phyloP scores from a whole-genome alignment of 2,797 vertebrate species.

The Chloroceryle amazona region DNA sequence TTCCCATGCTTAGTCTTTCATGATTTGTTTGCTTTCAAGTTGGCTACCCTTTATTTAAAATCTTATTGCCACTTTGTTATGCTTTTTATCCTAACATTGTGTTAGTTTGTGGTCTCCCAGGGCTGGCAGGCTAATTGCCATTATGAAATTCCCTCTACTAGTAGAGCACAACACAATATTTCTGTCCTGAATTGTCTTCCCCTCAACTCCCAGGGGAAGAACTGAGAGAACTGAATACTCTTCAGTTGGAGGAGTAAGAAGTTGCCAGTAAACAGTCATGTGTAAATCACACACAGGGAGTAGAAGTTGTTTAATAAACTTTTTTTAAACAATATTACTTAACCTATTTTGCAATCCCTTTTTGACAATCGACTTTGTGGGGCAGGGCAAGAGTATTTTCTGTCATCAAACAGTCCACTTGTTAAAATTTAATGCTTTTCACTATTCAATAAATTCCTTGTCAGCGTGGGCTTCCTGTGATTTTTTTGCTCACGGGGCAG shows the following conservation, averaged over 20 bases:
- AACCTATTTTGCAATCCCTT: background rate
- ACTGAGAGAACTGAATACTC: background rate
- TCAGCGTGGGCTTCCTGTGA: background rate
- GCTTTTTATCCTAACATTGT: background rate
- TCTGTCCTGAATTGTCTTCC: background rate
- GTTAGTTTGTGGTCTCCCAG: background rate
- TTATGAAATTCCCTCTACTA: background rate
- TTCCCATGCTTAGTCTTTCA: background rate
- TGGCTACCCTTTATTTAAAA: background rate
- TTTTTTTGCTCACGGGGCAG: background rate
- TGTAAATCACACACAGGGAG: background rate
- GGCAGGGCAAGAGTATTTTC: background rate
- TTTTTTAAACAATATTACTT: background rate
- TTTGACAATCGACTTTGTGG: background rate
- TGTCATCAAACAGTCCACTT: background rate
- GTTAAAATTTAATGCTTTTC: background rate
- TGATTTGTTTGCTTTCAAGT: background rate
- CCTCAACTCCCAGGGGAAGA: background rate
- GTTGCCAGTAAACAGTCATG: background rate
- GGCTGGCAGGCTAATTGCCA: background rate
- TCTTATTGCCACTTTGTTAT: background rate
- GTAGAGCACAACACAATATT: background rate
- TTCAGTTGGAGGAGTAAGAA: background rate
- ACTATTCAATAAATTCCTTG: background rate
- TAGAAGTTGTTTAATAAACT: background rate